Evolutionary conservation across 2,888 invertebrate species (phyloP).

Genomic region (Pyrrhia umbra): DNA sequence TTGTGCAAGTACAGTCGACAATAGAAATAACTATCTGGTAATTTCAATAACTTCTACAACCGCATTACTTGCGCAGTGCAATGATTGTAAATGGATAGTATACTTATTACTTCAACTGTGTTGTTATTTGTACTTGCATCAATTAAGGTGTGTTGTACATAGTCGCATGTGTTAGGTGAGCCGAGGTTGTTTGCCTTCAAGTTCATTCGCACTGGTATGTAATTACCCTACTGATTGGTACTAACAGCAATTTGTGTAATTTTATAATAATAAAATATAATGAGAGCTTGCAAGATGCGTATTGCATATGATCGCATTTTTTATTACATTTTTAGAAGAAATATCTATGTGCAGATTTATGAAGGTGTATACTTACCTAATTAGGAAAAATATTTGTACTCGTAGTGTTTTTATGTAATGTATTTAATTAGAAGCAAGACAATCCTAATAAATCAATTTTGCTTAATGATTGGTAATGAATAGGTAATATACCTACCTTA

Average conservation of each 20-base stretch:
- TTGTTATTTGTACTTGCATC: background rate
- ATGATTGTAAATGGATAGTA: background rate
- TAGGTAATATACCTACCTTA: conserved; percentile 2
- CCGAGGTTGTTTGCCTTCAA: conserved; percentile 64
- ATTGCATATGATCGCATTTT: background rate
- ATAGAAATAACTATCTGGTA: background rate
- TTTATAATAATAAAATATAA: conserved; percentile 13
- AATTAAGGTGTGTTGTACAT: conserved; percentile 22
- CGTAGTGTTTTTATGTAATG: background rate
- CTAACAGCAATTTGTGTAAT: conserved; percentile 26
- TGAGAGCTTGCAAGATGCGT: background rate
- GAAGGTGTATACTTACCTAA: background rate
- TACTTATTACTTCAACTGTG: background rate
- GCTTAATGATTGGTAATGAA: conserved; percentile 14
- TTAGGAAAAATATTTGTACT: background rate
- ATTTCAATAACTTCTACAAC: background rate
- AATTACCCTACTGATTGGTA: conserved; percentile 29
- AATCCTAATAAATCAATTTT: conserved; percentile 16
- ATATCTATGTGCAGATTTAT: background rate
- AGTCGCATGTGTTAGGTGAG: conserved; percentile 39
- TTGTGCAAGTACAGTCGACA: background rate
- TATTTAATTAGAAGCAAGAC: conserved; percentile 3
- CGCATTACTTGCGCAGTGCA: background rate
- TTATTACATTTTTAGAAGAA: background rate
- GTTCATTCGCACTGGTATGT: conserved; percentile 65